Percentiles rank a stretch among this genome's conserved stretches.
Conservation (phyloP, 2,113 vertebrate species). For the Phrynosoma blainvillii region DNA sequence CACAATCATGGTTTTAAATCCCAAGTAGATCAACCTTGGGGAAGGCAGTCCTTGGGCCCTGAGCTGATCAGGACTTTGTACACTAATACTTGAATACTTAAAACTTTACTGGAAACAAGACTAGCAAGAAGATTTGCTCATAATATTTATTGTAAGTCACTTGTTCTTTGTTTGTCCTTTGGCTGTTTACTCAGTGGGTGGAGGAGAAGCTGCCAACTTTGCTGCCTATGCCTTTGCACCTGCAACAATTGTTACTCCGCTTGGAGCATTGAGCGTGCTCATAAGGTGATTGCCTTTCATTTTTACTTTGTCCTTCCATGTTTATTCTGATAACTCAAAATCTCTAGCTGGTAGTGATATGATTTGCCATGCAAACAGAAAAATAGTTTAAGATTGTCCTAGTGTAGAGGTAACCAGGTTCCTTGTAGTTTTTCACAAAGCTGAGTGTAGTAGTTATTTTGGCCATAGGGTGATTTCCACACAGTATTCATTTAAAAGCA, state of each 20-base stretch:
- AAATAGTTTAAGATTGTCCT: neutral
- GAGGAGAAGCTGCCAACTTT: slow-evolving; percentile 93
- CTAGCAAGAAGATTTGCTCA: neutral
- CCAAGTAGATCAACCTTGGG: no score
- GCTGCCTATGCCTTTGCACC: slow-evolving; percentile 94
- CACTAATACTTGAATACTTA: no score
- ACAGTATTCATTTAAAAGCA: neutral
- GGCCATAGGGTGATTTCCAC: neutral
- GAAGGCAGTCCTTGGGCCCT: no score
- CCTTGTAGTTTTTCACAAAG: neutral
- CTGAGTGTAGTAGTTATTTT: neutral
- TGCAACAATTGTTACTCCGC: slow-evolving; percentile 92
- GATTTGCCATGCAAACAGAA: slow-evolving; percentile 5
- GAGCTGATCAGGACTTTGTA: no score
- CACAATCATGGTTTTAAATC: no score
- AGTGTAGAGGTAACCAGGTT: fast-evolving
- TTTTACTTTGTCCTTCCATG: neutral
- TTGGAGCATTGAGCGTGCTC: slow-evolving; percentile 94
- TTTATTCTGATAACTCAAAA: neutral
- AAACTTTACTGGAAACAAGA: neutral
- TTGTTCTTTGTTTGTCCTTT: slow-evolving; percentile 45
- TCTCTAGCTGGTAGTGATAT: neutral
- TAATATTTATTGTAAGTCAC: slow-evolving; percentile 19
- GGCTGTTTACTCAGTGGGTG: slow-evolving; percentile 85
- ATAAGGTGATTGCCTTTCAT: slow-evolving; percentile 83